Conservation (phyloP, 2,888 invertebrate genomes). For the Herminia tarsipennalis region DNA sequence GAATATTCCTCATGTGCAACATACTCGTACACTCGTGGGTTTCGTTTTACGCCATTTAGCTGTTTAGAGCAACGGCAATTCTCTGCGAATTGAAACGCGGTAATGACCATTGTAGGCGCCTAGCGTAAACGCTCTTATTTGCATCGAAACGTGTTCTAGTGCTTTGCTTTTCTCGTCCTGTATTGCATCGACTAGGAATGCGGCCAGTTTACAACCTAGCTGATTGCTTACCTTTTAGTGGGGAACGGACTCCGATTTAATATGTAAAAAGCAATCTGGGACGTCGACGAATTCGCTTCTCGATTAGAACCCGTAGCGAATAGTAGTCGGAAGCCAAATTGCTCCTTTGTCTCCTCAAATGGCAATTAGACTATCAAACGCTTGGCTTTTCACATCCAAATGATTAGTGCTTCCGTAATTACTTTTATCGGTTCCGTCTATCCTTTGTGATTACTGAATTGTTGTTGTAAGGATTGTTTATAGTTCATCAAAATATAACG, state of each 20-base stretch:
- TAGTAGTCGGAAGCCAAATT: constrained; percentile 47
- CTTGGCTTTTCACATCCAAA: constrained; percentile 40
- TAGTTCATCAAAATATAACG: constrained; percentile 9
- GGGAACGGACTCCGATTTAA: constrained; percentile 41
- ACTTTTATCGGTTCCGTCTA: constrained; percentile 16
- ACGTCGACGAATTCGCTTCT: constrained; percentile 38
- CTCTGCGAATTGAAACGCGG: constrained; percentile 73
- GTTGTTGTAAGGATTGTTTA: not conserved
- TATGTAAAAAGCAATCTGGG: constrained; percentile 41
- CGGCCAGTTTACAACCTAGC: constrained; percentile 46
- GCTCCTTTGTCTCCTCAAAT: constrained; percentile 51
- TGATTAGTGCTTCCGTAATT: constrained; percentile 37
- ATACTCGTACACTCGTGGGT: constrained; percentile 57
- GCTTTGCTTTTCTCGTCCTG: constrained; percentile 57
- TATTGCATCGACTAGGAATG: constrained; percentile 56
- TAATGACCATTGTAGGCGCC: constrained; percentile 77
- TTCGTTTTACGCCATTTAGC: constrained; percentile 74
- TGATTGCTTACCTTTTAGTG: constrained; percentile 48
- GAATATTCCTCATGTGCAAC: constrained; percentile 71
- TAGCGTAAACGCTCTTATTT: constrained; percentile 76
- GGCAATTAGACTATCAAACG: constrained; percentile 48
- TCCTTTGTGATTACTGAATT: not conserved
- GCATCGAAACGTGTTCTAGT: constrained; percentile 72
- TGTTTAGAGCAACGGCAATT: constrained; percentile 69
- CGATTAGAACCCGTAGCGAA: constrained; percentile 43